phyloP scores from a whole-genome alignment of 2,888 invertebrate genomes.

The Nomada ferruginata region DNA sequence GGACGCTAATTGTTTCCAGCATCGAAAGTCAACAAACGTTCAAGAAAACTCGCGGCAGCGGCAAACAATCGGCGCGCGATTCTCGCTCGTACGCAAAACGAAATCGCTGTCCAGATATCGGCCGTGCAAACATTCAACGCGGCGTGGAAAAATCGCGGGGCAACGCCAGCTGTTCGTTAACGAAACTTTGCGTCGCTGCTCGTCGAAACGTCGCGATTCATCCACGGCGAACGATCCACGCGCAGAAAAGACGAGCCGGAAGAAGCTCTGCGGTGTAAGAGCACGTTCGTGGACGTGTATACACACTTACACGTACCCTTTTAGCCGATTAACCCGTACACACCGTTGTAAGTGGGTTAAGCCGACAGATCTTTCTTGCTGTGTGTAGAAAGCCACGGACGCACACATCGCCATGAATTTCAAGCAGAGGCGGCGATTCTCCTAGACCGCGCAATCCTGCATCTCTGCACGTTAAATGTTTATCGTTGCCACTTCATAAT shows the following conservation, averaged over 20 bases:
- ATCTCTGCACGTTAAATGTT: slow-evolving; percentile 54
- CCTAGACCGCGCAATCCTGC: slow-evolving; percentile 37
- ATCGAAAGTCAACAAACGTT: not conserved
- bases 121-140: not conserved
- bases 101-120: slow-evolving; percentile 3
- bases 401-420: slow-evolving; percentile 68
- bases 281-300: slow-evolving; percentile 27
- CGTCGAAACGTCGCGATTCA: not conserved
- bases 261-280: slow-evolving; percentile 56
- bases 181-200: not conserved
- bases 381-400: slow-evolving; percentile 28
- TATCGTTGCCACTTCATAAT: slow-evolving; percentile 57
- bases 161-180: slow-evolving; percentile 5
- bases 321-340: slow-evolving; percentile 72
- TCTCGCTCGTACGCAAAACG: not conserved
- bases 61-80: slow-evolving; percentile 9
- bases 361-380: slow-evolving; percentile 65
- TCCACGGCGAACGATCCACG: not conserved
- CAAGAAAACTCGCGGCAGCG: not conserved
- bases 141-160: slow-evolving; percentile 20
- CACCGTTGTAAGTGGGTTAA: slow-evolving; percentile 68
- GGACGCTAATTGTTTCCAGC: not conserved
- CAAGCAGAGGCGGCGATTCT: slow-evolving; percentile 65
- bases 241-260: slow-evolving; percentile 20
- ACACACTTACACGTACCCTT: slow-evolving; percentile 62